Percentiles rank a stretch among this genome's conserved stretches.
phyloP scores from a whole-genome alignment of 2,888 invertebrate genomes.

The Drosophila rubida region DNA sequence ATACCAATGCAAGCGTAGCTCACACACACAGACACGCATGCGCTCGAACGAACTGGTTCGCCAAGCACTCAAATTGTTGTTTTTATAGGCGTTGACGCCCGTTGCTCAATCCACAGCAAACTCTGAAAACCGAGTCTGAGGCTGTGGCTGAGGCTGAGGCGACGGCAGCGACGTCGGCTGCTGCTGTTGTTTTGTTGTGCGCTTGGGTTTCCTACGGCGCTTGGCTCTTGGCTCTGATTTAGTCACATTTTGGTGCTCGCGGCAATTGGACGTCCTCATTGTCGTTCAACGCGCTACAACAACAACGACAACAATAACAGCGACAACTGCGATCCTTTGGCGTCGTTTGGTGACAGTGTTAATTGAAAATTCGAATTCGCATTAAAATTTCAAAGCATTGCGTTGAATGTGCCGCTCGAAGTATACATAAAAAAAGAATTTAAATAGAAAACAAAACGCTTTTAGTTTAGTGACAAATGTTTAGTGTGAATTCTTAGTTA shows the following conservation, averaged over 20 bases:
- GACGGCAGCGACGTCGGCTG: conserved; percentile 20
- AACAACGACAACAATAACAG: conserved; percentile 16
- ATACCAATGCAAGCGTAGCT: conserved; percentile 3
- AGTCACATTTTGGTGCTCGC: conserved; percentile 84
- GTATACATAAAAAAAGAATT: not conserved
- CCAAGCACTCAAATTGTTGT: conserved; percentile 55
- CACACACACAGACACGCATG: conserved; percentile 58
- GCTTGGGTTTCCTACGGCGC: conserved; percentile 63
- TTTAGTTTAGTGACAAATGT: conserved; percentile 45
- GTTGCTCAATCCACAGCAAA: conserved; percentile 32
- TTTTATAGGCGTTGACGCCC: conserved; percentile 62
- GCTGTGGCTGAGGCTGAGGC: not conserved
- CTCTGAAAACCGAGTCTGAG: not conserved
- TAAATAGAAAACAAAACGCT: conserved; percentile 5
- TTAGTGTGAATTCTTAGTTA: conserved; percentile 37
- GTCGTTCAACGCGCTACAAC: conserved; percentile 41
- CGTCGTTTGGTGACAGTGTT: conserved; percentile 63
- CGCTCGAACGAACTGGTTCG: conserved; percentile 66
- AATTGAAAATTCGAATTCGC: conserved; percentile 32
- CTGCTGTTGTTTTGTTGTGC: conserved; percentile 25
- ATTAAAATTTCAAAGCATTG: conserved; percentile 20
- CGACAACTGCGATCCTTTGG: conserved; percentile 62
- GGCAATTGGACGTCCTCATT: conserved; percentile 79
- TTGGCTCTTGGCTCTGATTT: conserved; percentile 73
- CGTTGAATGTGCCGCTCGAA: conserved; percentile 17